phyloP scores from a whole-genome alignment of 2,113 vertebrate species.

The Oryzias curvinotus region DNA sequence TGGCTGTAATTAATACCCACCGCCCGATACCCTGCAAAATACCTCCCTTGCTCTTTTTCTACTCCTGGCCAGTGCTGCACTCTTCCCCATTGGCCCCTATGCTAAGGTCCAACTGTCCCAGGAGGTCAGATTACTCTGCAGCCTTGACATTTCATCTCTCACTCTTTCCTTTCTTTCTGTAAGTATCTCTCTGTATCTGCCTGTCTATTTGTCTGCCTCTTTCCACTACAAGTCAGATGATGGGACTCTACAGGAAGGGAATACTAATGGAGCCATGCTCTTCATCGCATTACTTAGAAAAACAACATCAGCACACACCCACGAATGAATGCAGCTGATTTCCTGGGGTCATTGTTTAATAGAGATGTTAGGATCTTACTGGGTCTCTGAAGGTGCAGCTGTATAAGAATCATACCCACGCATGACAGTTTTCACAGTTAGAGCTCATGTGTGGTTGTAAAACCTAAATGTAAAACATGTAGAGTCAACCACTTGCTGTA shows the following conservation, averaged over 20 bases:
- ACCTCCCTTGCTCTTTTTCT: neutral
- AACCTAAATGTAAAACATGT: neutral
- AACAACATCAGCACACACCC: constrained; percentile 29
- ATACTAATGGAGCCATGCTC: constrained; percentile 60
- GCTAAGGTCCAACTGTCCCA: constrained; percentile 30
- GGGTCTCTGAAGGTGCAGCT: constrained; percentile 18
- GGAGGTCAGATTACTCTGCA: constrained; percentile 62
- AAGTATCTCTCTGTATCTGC: constrained; percentile 30
- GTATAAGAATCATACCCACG: neutral
- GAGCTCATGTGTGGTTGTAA: neutral
- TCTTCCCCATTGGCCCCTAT: constrained; percentile 1
- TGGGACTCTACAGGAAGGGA: constrained; percentile 64
- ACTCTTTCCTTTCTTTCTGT: constrained; percentile 27
- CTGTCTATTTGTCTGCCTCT: constrained; percentile 27
- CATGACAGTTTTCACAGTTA: neutral
- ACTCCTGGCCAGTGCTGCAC: neutral
- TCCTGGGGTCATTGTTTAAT: constrained; percentile 11
- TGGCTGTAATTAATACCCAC: constrained; percentile 13
- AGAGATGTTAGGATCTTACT: constrained; percentile 3
- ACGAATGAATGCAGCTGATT: constrained; percentile 13
- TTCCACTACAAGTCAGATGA: constrained; percentile 58
- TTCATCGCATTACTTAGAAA: constrained; percentile 65
- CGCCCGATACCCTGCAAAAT: constrained; percentile 25
- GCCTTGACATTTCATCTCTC: constrained; percentile 57
- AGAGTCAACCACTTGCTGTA: too few relatives aligned